phyloP scores from a whole-genome alignment of 2,113 vertebrate genomes.

The Megatriorchis doriae region DNA sequence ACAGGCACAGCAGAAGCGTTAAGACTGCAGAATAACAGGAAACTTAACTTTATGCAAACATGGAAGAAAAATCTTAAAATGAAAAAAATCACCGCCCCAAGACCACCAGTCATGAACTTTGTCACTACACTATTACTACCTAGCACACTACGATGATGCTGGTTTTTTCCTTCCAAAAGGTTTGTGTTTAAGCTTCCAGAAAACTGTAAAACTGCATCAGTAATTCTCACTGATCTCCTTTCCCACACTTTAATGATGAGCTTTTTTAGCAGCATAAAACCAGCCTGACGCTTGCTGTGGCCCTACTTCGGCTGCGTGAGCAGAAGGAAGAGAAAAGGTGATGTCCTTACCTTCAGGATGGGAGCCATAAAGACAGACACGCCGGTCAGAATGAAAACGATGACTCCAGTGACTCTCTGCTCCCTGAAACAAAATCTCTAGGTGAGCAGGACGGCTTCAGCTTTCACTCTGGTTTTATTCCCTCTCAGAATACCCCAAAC shows the following conservation, averaged over 20 bases:
- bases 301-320: neutral
- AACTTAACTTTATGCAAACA: neutral
- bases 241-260: neutral
- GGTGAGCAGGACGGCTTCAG: neutral
- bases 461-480: neutral
- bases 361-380: slow-evolving; percentile 98
- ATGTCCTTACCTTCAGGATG: slow-evolving; percentile 89
- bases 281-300: neutral
- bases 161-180: neutral
- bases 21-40: neutral
- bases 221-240: neutral
- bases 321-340: neutral
- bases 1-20: neutral
- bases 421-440: slow-evolving; percentile 81
- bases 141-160: neutral
- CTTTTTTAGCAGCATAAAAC: neutral
- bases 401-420: slow-evolving; percentile 90
- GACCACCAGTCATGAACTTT: neutral
- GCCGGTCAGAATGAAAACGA: slow-evolving; percentile 94
- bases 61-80: neutral
- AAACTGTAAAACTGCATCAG: neutral
- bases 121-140: neutral
- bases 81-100: neutral
- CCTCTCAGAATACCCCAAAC: neutral
- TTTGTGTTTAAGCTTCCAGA: neutral